Evolutionary conservation across 1,140 invertebrate genomes (phyloP).

Genomic region (Drosophila tsacasi): DNA sequence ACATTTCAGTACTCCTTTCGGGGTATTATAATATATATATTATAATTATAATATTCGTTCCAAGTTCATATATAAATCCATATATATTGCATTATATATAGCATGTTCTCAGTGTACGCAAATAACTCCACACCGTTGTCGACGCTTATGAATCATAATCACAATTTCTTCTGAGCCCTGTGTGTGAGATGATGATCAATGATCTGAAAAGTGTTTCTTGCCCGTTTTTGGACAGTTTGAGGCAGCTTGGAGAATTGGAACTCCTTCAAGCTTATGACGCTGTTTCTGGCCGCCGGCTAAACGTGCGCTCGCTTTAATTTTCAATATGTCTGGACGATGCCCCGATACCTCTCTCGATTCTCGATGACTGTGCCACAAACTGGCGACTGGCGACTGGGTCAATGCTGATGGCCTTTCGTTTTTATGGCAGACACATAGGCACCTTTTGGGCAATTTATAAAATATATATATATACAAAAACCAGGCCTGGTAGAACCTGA

Average conservation of each 20-base stretch:
- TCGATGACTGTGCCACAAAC: slow-evolving; percentile 45
- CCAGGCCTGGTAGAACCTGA: slow-evolving; percentile 8
- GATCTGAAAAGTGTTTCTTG: slow-evolving; percentile 80
- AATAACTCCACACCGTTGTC: slow-evolving; percentile 34
- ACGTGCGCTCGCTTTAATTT: slow-evolving; percentile 82
- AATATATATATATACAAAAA: slow-evolving; percentile 22
- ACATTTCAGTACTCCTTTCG: no score
- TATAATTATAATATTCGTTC: no score
- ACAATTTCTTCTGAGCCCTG: slow-evolving; percentile 63
- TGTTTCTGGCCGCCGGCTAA: slow-evolving; percentile 62
- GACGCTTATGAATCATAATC: slow-evolving; percentile 81
- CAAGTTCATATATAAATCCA: no score
- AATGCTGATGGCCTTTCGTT: slow-evolving; percentile 80
- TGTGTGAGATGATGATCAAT: slow-evolving; percentile 78
- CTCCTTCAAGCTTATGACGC: slow-evolving; percentile 60
- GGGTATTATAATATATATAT: no score
- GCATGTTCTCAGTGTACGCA: neutral
- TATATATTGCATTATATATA: no score
- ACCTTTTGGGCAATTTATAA: slow-evolving; percentile 78
- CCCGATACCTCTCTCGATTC: slow-evolving; percentile 14
- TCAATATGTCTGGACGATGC: slow-evolving; percentile 76
- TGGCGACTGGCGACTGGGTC: slow-evolving; percentile 77
- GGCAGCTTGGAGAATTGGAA: slow-evolving; percentile 33
- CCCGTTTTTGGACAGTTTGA: slow-evolving; percentile 24
- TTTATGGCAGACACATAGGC: slow-evolving; percentile 83